Percentiles rank a stretch among this genome's conserved stretches.
These are phyloP conservation scores for Chunga burmeisteri DNA, from an alignment of 2,113 vertebrate species.

Conservation along the genomic window DNA sequence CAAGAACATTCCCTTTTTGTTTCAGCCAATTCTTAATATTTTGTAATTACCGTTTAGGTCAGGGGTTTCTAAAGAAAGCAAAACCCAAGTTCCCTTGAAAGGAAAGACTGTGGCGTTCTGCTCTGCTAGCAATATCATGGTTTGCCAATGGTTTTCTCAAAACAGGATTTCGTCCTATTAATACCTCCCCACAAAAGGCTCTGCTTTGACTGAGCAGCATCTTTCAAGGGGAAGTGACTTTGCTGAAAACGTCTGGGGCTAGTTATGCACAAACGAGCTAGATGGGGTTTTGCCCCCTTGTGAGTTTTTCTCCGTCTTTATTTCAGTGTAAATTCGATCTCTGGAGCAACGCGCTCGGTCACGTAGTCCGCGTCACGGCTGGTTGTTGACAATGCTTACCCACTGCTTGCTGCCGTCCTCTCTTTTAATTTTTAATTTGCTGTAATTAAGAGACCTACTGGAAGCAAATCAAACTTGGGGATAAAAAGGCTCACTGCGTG, in stretches of 20 bases:
- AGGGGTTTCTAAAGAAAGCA: background rate
- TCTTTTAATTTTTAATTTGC: background rate
- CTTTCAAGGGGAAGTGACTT: background rate
- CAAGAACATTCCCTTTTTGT: background rate
- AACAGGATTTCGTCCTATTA: background rate
- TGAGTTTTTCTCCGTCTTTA: background rate
- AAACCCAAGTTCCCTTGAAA: background rate
- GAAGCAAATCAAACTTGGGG: background rate
- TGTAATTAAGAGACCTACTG: background rate
- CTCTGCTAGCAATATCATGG: background rate
- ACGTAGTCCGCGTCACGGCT: rapidly evolving
- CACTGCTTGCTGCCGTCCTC: background rate
- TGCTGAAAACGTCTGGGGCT: background rate
- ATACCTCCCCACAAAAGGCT: background rate
- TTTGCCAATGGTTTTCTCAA: background rate
- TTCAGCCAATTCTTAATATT: background rate
- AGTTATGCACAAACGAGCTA: background rate
- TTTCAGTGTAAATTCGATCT: background rate
- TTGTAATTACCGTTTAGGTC: background rate
- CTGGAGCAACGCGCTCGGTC: rapidly evolving
- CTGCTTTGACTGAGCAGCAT: background rate
- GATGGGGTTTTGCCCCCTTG: rapidly evolving
- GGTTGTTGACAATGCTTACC: background rate
- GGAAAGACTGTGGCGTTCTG: rapidly evolving
- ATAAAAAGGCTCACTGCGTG: background rate